Evolutionary conservation across 2,888 invertebrate species (phyloP).

Genomic region (Merodon equestris): DNA sequence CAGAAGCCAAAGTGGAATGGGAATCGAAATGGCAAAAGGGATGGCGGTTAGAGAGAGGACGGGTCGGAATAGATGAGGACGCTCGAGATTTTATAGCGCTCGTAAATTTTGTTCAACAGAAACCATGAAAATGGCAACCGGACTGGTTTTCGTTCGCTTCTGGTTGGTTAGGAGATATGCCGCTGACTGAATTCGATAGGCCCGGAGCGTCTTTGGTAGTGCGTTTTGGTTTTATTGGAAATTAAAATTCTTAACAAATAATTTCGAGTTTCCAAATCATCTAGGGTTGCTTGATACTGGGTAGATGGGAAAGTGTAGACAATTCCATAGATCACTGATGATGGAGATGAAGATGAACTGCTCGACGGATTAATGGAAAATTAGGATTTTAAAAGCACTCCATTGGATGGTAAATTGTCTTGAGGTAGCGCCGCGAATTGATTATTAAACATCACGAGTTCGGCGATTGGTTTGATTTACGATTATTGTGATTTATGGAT

Average conservation of each 20-base stretch:
- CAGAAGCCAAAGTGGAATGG: too few relatives aligned
- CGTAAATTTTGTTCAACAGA: conserved; percentile 55
- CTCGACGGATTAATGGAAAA: not conserved
- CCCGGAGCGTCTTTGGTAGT: too few relatives aligned
- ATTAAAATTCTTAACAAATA: conserved; percentile 54
- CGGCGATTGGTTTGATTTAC: not conserved
- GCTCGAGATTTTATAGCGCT: conserved; percentile 54
- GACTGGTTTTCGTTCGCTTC: not conserved
- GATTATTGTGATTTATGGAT: too few relatives aligned
- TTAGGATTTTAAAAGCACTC: not conserved
- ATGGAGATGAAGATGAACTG: conserved; percentile 1
- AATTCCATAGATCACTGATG: conserved; percentile 1
- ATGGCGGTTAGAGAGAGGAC: not conserved
- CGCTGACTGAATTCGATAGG: too few relatives aligned
- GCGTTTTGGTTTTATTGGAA: conserved; percentile 41
- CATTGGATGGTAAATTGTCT: too few relatives aligned
- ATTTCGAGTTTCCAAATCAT: conserved; percentile 46
- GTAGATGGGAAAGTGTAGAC: not conserved
- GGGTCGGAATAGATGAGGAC: conserved; percentile 7
- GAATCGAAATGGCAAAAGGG: not conserved
- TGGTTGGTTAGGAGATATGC: too few relatives aligned
- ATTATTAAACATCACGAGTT: too few relatives aligned
- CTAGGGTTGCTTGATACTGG: conserved; percentile 29
- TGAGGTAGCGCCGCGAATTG: too few relatives aligned
- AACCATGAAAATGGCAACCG: conserved; percentile 18